Base-by-base conservation (phyloP, 2,888 invertebrate species). In the Drosophila fulvimacula region DNA sequence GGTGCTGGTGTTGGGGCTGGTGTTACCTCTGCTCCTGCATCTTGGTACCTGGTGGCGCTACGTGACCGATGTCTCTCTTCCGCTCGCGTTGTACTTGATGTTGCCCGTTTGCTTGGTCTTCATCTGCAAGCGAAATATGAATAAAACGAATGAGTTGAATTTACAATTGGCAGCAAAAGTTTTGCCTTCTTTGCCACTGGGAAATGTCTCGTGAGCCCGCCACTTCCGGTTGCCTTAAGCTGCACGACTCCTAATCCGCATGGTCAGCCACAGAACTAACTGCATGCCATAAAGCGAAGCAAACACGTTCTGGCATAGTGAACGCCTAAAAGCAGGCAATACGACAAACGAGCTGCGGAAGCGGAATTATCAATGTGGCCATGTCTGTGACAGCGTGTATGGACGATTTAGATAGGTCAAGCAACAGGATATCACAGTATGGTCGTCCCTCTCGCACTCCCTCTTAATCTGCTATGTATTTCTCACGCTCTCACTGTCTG, bases 281-380 rank as follows among this genome's bases (percentile, higher is more conserved):
- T 69, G 66, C 68, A 34, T 24, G 38, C 38, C 61, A 61, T 56
- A 57, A 46, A 59, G 42, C 51, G 32, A 10, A 11, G n/a, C 21
- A 17, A 63, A 38, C 64, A 76, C 63, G 61, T 64, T 38, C 38
- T 17, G 52, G 34, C 39, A 30, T 17, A 4, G 17, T 11, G 39
- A 13, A 30, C 66, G 56, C 44, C 75, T 49, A 51, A 62, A 53
- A 73, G 61, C 55, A 65, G 58, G 60, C 73, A 67, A 57, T 69
- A 65, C 71, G 56, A 66, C 77, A 80, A 79, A 77, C 68, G 64
- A 74, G 51, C 21, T 59, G 38, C 66, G 85, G 82, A 88, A 82
- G 68, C 66, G 62, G 61, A 79, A 73, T 79, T 73, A 81, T 71
- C 69, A 60, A 63, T 67, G 66, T 62, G 66, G 61, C 66, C 66